Evolutionary conservation across 2,113 vertebrate genomes (phyloP), one percentile per base, ranked within the genome.

Genomic region (Nibea coibor): DNA sequence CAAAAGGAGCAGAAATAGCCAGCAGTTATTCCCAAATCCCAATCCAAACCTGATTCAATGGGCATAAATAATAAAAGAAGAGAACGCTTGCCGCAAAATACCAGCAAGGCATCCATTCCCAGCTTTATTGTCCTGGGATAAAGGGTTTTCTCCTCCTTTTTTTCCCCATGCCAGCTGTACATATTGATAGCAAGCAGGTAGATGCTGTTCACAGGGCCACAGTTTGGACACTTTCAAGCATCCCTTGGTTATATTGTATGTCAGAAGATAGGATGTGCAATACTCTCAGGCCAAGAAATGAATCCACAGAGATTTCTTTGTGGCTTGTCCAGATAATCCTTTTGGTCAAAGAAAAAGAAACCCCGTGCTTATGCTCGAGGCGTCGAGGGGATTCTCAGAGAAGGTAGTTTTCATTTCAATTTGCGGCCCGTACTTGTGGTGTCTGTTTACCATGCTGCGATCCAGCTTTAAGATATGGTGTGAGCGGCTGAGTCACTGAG

Each of bases 281-380:
- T 91, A 90, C 88, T 91, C 88, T 72, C 58, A 54, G 31, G 88
- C 82, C 83, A 81, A 87, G 85, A 91, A 93, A 87, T 91, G 77
- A 91, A 91, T 90, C 91, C 88, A 54, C 62, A 2, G 80, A 84
- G 82, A 83, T 84, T 87, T 88, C 83, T 91, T 90, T 92, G 93
- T 92, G 85, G 81, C 77, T 89, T 75, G 83, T 92, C 79, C 90
- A 85, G 93, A 93, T 94, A 92, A 94, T 94, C 88, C 89, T 72
- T 79, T 81, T 80, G 88, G 80, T 91, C 70, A 89, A 80, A 84
- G 76, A 51, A 82, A 91, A 88, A 82, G 57, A 75, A 82, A 83
- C 54, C 81, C 65, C 80, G 66, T 70, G 69, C 83, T 86, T 79
- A 80, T 5, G 68, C 79, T 56, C 11, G 4, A 72, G 80, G 80